These are phyloP conservation scores for Microctenopoma stevenorrisi DNA, from an alignment of 2,797 vertebrate genomes.

Conservation along the genomic window DNA sequence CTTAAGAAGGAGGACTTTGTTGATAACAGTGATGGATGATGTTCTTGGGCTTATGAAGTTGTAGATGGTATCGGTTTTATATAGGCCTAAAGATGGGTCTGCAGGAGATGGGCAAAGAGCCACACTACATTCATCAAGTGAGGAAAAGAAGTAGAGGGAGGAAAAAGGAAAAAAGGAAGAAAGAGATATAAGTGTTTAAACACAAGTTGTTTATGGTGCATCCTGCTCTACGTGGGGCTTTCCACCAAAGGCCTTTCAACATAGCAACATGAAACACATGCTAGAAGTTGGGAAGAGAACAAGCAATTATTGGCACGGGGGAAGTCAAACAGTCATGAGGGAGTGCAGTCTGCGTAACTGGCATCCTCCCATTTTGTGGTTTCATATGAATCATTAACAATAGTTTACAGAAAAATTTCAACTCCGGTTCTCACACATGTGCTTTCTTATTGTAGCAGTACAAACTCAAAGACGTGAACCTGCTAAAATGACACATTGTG, in stretches of 20 bases:
- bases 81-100: slow-evolving; percentile 38
- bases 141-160: slow-evolving; percentile 18
- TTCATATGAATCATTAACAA: slow-evolving; percentile 68
- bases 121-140: slow-evolving; percentile 37
- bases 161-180: slow-evolving; percentile 3
- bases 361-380: slow-evolving; percentile 59
- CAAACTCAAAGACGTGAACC: slow-evolving; percentile 14
- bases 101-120: slow-evolving; percentile 34
- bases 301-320: slow-evolving; percentile 49
- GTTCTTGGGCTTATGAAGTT: slow-evolving; percentile 30
- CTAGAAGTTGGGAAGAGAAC: slow-evolving; percentile 61
- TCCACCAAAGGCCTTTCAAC: slow-evolving; percentile 55
- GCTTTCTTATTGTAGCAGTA: slow-evolving; percentile 24
- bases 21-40: slow-evolving; percentile 68
- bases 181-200: slow-evolving; percentile 56
- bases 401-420: slow-evolving; percentile 47
- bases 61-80: slow-evolving; percentile 64
- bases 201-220: slow-evolving; percentile 46
- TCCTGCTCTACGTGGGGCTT: slow-evolving; percentile 63
- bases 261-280: slow-evolving; percentile 64
- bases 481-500: slow-evolving; percentile 16
- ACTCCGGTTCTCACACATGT: slow-evolving; percentile 32
- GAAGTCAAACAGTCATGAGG: slow-evolving; percentile 59
- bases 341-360: slow-evolving; percentile 52
- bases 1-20: slow-evolving; percentile 59